These are phyloP conservation scores for Halcyon chelicuti DNA, from an alignment of 2,797 vertebrate species.

Conservation along the genomic window DNA sequence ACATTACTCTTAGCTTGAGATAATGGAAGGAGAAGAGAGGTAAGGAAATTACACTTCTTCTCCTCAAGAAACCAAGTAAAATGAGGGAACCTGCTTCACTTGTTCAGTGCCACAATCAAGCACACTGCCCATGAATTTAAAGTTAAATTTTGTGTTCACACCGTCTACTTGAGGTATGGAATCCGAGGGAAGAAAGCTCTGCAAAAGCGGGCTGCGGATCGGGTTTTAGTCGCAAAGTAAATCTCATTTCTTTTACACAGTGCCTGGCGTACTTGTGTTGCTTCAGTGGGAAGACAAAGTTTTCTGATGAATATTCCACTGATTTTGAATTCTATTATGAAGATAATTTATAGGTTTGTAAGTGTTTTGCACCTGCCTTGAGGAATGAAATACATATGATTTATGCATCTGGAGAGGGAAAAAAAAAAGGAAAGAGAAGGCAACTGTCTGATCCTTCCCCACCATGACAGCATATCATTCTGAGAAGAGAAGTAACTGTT, in stretches of 20 bases:
- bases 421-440: background rate
- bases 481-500: slow-evolving; percentile 57
- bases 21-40: background rate
- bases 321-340: background rate
- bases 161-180: background rate
- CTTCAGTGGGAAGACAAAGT: background rate
- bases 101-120: background rate
- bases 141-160: background rate
- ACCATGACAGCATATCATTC: slow-evolving; percentile 34
- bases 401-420: background rate
- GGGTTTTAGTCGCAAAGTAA: background rate
- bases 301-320: background rate
- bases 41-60: background rate
- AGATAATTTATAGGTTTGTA: background rate
- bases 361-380: slow-evolving; percentile 26
- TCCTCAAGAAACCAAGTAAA: background rate
- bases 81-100: background rate
- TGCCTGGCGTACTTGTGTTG: fast-evolving
- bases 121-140: background rate
- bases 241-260: background rate
- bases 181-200: background rate
- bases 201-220: background rate
- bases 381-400: background rate
- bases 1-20: background rate
- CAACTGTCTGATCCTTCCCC: background rate